phyloP scores from a whole-genome alignment of 2,888 invertebrate species.

The Lamellibrachia satsuma region DNA sequence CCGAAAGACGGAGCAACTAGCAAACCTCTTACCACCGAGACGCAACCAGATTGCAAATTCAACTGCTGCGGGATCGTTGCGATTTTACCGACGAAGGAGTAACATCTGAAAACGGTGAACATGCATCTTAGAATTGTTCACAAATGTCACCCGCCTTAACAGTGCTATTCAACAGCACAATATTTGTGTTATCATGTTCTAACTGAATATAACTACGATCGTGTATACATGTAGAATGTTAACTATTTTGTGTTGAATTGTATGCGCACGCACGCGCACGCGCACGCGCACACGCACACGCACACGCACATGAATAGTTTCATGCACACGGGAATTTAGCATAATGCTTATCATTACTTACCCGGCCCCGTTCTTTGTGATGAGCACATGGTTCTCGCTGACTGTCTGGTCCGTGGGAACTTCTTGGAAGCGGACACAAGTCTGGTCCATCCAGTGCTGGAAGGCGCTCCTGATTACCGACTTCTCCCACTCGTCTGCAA shows the following conservation, averaged over 20 bases:
- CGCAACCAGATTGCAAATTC: slow-evolving; percentile 5
- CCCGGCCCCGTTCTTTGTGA: slow-evolving; percentile 25
- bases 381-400: slow-evolving; percentile 22
- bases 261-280: neutral
- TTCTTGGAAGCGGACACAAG: slow-evolving; percentile 29
- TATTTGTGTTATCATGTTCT: too few relatives aligned
- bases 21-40: neutral
- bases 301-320: neutral
- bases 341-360: neutral
- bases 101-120: slow-evolving; percentile 6
- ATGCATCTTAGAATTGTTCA: neutral
- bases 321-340: neutral
- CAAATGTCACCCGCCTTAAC: too few relatives aligned
- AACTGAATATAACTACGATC: too few relatives aligned
- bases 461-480: slow-evolving; percentile 19
- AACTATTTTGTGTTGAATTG: too few relatives aligned
- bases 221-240: too few relatives aligned
- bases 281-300: neutral
- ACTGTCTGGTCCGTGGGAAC: slow-evolving; percentile 7
- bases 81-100: slow-evolving; percentile 23
- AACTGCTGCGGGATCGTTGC: slow-evolving; percentile 18
- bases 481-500: slow-evolving; percentile 3
- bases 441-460: slow-evolving; percentile 29
- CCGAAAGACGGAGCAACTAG: neutral
- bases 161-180: too few relatives aligned